Evolutionary conservation across 2,888 invertebrate species (phyloP).

Genomic region (Lysandra coridon): DNA sequence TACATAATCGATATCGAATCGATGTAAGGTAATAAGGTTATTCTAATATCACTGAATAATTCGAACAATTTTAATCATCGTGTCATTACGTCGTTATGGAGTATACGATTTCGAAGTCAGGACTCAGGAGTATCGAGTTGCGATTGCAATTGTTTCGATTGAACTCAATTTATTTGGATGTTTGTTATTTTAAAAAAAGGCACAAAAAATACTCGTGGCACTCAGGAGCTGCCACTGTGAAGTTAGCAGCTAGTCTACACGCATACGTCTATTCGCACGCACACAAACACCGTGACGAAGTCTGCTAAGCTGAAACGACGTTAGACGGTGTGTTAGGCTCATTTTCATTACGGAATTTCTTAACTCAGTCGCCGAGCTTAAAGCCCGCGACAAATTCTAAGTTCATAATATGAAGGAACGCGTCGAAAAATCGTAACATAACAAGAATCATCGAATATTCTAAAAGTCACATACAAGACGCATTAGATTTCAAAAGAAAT

Average conservation of each 20-base stretch:
- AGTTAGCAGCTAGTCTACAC: too few relatives aligned
- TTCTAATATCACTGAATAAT: not conserved
- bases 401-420: not conserved
- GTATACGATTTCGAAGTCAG: constrained; percentile 2
- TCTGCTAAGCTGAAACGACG: too few relatives aligned
- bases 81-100: not conserved
- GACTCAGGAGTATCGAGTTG: constrained; percentile 16
- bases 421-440: not conserved
- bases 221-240: too few relatives aligned
- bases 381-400: too few relatives aligned
- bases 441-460: not conserved
- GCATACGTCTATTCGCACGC: too few relatives aligned
- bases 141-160: constrained; percentile 18
- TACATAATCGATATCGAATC: too few relatives aligned
- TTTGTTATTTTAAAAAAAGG: not conserved
- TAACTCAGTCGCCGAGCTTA: too few relatives aligned
- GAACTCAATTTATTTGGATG: constrained; percentile 19
- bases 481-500: not conserved
- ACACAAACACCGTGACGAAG: too few relatives aligned
- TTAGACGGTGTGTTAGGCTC: too few relatives aligned
- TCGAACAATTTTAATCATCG: not conserved
- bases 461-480: not conserved
- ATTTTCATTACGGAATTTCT: too few relatives aligned
- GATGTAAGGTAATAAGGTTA: not conserved
- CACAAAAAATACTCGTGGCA: too few relatives aligned